These are phyloP conservation scores for Coptotermes formosanus DNA, from an alignment of 1,140 invertebrate species.

Conservation along the genomic window DNA sequence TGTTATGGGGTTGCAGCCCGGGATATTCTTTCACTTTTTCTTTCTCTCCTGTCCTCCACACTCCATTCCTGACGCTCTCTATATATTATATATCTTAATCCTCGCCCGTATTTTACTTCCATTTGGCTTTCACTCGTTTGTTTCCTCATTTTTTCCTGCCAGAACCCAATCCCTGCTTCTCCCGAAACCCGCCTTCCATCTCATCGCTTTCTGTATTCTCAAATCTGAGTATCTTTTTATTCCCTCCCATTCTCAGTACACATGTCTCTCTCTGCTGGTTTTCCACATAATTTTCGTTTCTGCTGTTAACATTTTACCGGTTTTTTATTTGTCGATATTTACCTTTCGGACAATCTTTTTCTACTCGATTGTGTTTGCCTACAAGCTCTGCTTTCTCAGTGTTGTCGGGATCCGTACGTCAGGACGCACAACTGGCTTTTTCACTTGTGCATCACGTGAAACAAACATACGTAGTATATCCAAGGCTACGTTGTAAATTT, in stretches of 20 bases:
- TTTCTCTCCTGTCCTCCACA: not conserved
- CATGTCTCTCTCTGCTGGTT: not conserved
- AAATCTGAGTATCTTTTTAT: not conserved
- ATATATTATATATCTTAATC: not conserved
- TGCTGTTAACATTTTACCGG: not conserved
- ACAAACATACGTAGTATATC: too few relatives aligned
- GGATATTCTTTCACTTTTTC: not conserved
- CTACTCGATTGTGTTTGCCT: not conserved
- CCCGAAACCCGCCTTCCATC: not conserved
- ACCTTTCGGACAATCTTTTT: not conserved
- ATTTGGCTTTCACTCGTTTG: not conserved
- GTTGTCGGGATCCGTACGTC: too few relatives aligned
- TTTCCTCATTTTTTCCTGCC: not conserved
- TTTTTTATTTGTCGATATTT: not conserved
- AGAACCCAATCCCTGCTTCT: too few relatives aligned
- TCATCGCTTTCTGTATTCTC: not conserved
- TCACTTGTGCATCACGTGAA: too few relatives aligned
- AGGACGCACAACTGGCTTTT: too few relatives aligned
- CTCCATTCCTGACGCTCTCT: not conserved
- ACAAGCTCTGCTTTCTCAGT: not conserved
- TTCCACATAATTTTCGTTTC: not conserved
- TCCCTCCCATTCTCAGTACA: not conserved
- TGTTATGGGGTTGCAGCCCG: too few relatives aligned
- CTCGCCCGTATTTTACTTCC: not conserved
- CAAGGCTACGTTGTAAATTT: too few relatives aligned